phyloP scores from a whole-genome alignment of 2,888 invertebrate species.

The Ophraella communa region DNA sequence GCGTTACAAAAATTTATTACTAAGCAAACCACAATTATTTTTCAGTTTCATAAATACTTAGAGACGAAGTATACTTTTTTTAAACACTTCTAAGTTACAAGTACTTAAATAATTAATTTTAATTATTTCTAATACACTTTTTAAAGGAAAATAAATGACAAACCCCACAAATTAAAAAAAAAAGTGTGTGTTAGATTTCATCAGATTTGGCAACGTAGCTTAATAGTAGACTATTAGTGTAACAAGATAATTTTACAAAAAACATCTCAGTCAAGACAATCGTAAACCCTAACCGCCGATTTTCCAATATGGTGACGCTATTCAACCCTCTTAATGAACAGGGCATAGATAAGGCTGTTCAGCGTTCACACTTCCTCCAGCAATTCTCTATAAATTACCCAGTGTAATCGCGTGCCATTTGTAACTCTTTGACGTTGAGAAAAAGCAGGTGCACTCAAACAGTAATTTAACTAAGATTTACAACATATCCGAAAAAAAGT shows the following conservation, averaged over 20 bases:
- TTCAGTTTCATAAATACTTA: no score
- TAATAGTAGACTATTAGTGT: background rate
- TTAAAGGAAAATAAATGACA: no score
- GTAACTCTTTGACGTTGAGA: slow-evolving; percentile 54
- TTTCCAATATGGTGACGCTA: background rate
- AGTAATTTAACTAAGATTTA: slow-evolving; percentile 58
- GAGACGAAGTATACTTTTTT: no score
- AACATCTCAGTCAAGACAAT: background rate
- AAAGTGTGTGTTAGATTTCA: no score
- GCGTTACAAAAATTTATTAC: no score
- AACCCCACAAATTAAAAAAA: no score
- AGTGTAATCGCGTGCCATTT: slow-evolving; percentile 58
- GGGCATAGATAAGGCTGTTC: slow-evolving; percentile 4
- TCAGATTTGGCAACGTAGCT: background rate
- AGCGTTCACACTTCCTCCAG: slow-evolving; percentile 10
- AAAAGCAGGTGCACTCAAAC: slow-evolving; percentile 54
- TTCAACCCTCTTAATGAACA: slow-evolving; percentile 7
- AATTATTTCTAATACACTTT: no score
- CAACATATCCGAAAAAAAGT: slow-evolving; percentile 38
- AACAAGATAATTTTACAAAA: background rate
- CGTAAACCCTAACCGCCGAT: background rate
- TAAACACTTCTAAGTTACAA: no score
- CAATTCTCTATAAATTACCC: slow-evolving; percentile 44
- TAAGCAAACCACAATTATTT: no score
- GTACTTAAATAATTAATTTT: no score